Base-by-base conservation (phyloP, 2,113 vertebrate genomes). In the Vidua macroura region DNA sequence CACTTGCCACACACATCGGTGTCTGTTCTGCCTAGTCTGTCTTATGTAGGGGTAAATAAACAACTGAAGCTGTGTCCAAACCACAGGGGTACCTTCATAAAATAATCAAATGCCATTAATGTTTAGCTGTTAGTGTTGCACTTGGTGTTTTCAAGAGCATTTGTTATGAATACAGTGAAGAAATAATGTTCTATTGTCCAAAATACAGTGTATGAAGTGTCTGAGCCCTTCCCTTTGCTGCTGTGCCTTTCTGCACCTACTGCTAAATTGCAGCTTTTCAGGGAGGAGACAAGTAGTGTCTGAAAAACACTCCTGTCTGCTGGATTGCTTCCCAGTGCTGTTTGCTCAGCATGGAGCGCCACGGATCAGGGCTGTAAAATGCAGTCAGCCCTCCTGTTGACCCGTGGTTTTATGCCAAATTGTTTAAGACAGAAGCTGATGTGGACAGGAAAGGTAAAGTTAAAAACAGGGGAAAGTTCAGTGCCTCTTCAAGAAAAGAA, bases 231-330 rank as follows among this genome's bases (percentile, higher is more conserved):
- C 25, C 68, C 30, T 82, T 60, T 79, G 58, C 74, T 77, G 51
- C 23, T 68, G 15, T 76, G 53, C 41, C 64, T 48, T 79, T 84
- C 66, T 46, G 18, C 35, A 69, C 53, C 67, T 85, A 46, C 51
- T 83, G 89, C 39, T 88, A 75, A 92, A 73, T 48, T 66, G 24
- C 67, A 90, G 37, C 56, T 70, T 92, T 75, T 73, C 49, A 55
- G 30, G 37, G 67, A 91, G 62, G 49, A 91, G 66, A 52, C 37
- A 69, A 79, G 74, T 35, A 43, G 41, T 41, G 31, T 73, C 75
- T 87, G 52, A 51, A 89, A 69, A 91, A 48, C 70, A n/a, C 23
- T 52, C 30, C 2, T 3, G 4, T 69, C 91, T 93, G 51, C 78
- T 88, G 82, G 49, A 77, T 80, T 75, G 21, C 59, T 91, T 92